Evolutionary conservation across 2,888 invertebrate species (phyloP).

Genomic region (Celastrina argiolus): DNA sequence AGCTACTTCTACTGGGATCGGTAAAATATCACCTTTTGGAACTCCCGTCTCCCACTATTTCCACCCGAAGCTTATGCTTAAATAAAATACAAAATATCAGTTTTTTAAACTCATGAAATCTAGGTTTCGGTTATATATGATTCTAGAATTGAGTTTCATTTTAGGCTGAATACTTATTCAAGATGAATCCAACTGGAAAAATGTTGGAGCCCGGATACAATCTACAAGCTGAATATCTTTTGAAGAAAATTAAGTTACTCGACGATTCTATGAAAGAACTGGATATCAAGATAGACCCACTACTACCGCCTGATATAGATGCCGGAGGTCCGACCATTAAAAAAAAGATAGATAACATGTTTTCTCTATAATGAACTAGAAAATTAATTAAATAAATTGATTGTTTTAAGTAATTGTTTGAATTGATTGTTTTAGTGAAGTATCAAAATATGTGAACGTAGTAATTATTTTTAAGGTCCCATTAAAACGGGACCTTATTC

Average conservation of each 20-base stretch:
- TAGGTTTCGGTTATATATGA: no score
- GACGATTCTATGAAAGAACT: conserved; percentile 60
- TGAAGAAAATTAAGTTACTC: conserved; percentile 69
- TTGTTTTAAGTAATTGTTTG: not conserved
- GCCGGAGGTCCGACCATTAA: conserved; percentile 36
- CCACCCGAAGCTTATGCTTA: no score
- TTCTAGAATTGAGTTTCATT: no score
- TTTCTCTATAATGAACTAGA: conserved; percentile 41
- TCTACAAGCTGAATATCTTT: conserved; percentile 70
- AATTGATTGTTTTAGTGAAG: no score
- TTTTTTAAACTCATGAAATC: no score
- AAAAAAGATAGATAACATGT: conserved; percentile 48
- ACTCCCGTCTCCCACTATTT: no score
- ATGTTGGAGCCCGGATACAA: conserved; percentile 83
- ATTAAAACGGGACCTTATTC: no score
- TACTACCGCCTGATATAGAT: conserved; percentile 49
- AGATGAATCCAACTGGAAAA: conserved; percentile 82
- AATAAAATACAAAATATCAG: no score
- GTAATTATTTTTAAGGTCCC: no score
- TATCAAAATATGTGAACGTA: no score
- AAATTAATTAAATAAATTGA: not conserved
- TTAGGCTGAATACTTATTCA: conserved; percentile 82
- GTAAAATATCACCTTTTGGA: no score
- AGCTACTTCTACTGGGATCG: no score
- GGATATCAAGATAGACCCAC: conserved; percentile 62